These are phyloP conservation scores for Athene noctua DNA, from an alignment of 2,113 vertebrate species.

Conservation along the genomic window DNA sequence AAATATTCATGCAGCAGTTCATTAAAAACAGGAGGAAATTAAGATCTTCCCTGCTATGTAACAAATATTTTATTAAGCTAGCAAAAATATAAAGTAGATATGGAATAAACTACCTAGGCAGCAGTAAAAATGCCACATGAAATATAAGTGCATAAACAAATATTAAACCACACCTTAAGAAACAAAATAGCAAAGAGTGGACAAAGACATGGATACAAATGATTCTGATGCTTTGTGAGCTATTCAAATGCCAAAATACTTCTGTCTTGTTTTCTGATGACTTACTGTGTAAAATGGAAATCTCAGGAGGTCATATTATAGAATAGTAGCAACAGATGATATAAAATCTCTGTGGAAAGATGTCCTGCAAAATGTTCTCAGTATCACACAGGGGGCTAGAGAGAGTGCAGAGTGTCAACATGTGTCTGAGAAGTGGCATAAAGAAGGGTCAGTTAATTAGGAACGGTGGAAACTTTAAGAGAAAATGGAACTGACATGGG, in stretches of 20 bases:
- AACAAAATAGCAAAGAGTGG: neutral
- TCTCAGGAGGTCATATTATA: neutral
- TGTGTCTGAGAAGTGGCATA: neutral
- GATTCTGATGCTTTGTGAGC: neutral
- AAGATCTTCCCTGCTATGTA: neutral
- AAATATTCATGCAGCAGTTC: neutral
- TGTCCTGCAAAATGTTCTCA: neutral
- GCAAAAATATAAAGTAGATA: neutral
- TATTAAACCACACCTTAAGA: neutral
- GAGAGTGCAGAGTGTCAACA: neutral
- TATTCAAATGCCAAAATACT: neutral
- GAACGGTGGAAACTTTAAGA: neutral
- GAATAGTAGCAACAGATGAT: neutral
- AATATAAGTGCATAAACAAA: neutral
- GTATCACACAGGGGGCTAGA: neutral
- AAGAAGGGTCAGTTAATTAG: neutral
- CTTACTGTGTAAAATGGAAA: neutral
- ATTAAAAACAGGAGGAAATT: neutral
- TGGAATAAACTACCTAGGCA: neutral
- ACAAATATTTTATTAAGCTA: neutral
- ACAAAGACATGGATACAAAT: neutral
- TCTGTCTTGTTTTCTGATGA: neutral
- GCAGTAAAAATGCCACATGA: neutral
- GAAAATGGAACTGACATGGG: neutral
- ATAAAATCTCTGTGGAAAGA: neutral